Evolutionary conservation across 2,113 vertebrate genomes (phyloP), one percentile per base, ranked within the genome.

Genomic region (Eidolon helvum): DNA sequence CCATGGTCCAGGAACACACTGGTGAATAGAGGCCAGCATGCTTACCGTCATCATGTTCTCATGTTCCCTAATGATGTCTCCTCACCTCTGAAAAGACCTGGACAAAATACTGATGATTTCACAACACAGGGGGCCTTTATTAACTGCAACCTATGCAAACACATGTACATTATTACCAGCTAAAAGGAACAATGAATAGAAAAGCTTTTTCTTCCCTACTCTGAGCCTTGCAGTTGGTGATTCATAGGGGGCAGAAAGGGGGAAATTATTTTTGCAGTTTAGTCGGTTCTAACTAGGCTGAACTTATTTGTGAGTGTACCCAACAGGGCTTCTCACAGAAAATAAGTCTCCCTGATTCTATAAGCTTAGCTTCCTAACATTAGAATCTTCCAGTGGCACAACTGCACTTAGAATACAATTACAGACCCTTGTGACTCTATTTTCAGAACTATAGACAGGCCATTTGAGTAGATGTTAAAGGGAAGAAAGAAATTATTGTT

Each of bases 61-160:
- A 40, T 10, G 15, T 53, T 50, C 43, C 55, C 69, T 43, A 80
- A 6, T 38, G 43, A 18, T 26, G 18, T 12, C 38, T 63, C 55
- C 43, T 24, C 21, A 12, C n/a, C 69, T 90, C 21, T 59, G 12
- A 19, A 65, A 66, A n/a, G 15, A 82, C 10, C 7, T 78, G 6
- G 48, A 22, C 53, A 83, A 78, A 72, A 84, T 18, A 28, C 24
- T 50, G 35, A 79, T 48, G 50, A 45, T 16, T 68, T 61, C 74
- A 16, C 43, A 61, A 43, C 72, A 68, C 38, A 40, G 4, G 45
- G 14, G 10, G 0, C 1, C 78, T 91, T 96, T 94, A 90, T 53
- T 63, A 30, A 21, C 79, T 90, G 66, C 94, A 71, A 28, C 15
- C 80, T 96, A 33, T 84, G 83, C 63, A 98, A 97, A 97, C 55